These are phyloP conservation scores for Dicaeum eximium DNA, from an alignment of 2,113 vertebrate species.

Conservation along the genomic window DNA sequence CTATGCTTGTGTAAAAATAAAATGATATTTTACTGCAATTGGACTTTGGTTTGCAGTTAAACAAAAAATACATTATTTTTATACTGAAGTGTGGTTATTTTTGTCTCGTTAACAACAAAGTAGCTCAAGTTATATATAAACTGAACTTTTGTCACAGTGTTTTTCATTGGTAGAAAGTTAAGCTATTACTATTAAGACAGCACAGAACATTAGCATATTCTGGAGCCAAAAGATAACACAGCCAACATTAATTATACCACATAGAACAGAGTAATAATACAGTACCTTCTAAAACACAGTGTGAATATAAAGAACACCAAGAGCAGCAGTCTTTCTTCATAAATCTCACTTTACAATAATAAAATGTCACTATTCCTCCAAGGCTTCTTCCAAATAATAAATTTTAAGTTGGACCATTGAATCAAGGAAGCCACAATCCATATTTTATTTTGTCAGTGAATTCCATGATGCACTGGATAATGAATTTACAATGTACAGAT, in stretches of 20 bases:
- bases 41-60: not conserved
- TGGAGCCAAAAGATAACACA: not conserved
- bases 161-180: not conserved
- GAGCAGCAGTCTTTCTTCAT: not conserved
- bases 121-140: not conserved
- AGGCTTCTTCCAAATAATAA: slow-evolving; percentile 20
- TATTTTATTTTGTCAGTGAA: not conserved
- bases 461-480: not conserved
- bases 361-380: not conserved
- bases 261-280: not conserved
- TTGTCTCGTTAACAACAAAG: not conserved
- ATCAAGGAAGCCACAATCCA: not conserved
- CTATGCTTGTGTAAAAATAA: not conserved
- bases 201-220: not conserved
- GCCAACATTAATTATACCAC: not conserved
- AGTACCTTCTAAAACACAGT: not conserved
- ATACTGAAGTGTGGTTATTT: not conserved
- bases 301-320: not conserved
- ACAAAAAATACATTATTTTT: not conserved
- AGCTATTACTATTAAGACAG: not conserved
- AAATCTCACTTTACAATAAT: slow-evolving; percentile 24
- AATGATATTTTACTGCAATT: not conserved
- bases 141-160: not conserved
- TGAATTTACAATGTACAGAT: not conserved
- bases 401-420: not conserved